Evolutionary conservation across 2,888 invertebrate species (phyloP), one percentile per base, ranked within the genome.

Genomic region (Caenorhabditis drosophilae): DNA sequence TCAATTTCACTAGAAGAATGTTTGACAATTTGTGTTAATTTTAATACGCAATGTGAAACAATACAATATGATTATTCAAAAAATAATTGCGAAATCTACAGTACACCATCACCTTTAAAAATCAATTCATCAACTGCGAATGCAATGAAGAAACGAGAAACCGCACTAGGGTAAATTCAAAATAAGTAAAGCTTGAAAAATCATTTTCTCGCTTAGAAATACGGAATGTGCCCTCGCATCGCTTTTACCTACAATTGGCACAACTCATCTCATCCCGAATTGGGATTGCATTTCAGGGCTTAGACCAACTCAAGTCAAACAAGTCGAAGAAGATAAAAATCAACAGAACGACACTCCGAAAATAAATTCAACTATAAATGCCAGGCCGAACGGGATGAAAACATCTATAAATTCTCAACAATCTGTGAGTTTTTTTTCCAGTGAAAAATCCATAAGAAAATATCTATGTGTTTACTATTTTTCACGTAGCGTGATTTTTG

Each of bases 1-100:
- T 42, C 58, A 0, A 53, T 66, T 4, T 49, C 69, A 2, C 34
- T 68, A 12, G 59, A 66, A n/a, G 72, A 64, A 20, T 73, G 73
- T 38, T 52, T 59, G 49, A 35, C 49, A 15, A 44, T 55, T 12
- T 73, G 73, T 49, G 27, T 67, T 1, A 44, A 45, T 11, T 54
- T 56, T 16, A 56, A 68, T 22, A 58, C 56, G 12, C 58, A 66
- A 40, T 73, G 73, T 22, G 58, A 58, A 51, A 64, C 61, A 6
- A 54, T 59, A 22, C 70, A 73, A 20, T 73, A 70, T 47, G 67
- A 73, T 31, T 67, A 64, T 44, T 73, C 70, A 44, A 42, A 60
- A 12, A 68, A 68, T 12, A 38, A 44, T 38, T 73, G 73, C 47
- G 68, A 70, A 20, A 53, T 70, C 16, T 70, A 55, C 27, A 56